Evolutionary conservation across 2,888 invertebrate genomes (phyloP), one percentile per base, ranked within the genome.

Genomic region (Tipula lateralis): DNA sequence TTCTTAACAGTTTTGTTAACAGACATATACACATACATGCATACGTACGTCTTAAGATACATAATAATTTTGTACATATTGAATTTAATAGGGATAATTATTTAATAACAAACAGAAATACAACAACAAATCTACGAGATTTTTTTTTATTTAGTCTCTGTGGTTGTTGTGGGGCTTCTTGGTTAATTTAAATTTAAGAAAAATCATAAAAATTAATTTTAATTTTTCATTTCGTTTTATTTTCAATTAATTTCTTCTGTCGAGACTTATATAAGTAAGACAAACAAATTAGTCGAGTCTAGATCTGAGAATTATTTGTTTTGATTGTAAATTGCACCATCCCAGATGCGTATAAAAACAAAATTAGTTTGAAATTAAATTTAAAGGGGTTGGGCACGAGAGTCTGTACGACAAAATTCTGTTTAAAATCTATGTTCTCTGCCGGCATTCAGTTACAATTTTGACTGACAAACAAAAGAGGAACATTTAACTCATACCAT

Each of bases 111-210:
- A 50, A 50, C n/a, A 50, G 13, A 32, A 39, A 39, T 13, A 39
- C 36, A 44, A 66, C 66, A 66, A 66, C 66, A 66, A 24, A 66
- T 66, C 66, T 66, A 66, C 66, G 66, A 66, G 66, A 66, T 66
- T 66, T 66, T 66, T 66, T 66, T 66, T 66, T 66, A 66, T 66
- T 66, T 66, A 66, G 66, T 66, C 66, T 66, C 66, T 66, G 66
- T 24, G 66, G 66, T 66, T 66, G 66, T 24, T 66, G n/a, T n/a
- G 66, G 44, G 44, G 44, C 16, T 66, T 66, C 66, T 66, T 66
- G 66, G 66, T 66, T 66, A 66, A 66, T 66, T 19, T 66, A 66
- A 66, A 66, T 66, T 66, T 66, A 66, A 66, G 19, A 24, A 66
- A 50, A 50, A 50, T 19, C 16, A 19, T 50, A 50, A 66, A 16